Conservation (phyloP, 2,797 vertebrate genomes). For the Thripadectes ignobilis region DNA sequence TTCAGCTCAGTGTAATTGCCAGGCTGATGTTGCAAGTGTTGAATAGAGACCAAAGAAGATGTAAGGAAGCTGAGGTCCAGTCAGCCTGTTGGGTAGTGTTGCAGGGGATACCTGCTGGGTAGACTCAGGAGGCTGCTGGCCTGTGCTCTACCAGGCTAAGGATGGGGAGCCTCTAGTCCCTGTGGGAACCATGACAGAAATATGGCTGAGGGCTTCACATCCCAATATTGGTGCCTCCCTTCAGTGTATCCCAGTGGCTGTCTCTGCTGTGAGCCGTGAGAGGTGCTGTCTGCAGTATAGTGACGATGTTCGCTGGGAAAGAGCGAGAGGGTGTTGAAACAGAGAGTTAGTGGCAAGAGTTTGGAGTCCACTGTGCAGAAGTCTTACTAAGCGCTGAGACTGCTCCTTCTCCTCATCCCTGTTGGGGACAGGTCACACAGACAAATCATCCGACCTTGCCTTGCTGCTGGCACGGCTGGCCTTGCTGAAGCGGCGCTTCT, state of each 20-base stretch:
- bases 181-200: not conserved
- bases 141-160: not conserved
- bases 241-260: not conserved
- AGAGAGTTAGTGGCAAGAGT: not conserved
- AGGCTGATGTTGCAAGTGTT: not conserved
- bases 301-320: not conserved
- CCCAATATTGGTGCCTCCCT: rapidly evolving
- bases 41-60: not conserved
- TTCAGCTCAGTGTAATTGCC: not conserved
- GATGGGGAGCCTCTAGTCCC: not conserved
- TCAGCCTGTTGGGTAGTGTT: not conserved
- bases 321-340: not conserved
- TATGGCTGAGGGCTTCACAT: not conserved
- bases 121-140: not conserved
- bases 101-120: not conserved
- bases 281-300: not conserved
- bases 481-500: conserved; percentile 91
- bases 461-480: conserved; percentile 88
- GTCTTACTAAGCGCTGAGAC: not conserved
- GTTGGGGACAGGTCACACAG: conserved; percentile 77
- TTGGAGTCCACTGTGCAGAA: not conserved
- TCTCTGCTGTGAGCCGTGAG: not conserved
- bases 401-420: not conserved
- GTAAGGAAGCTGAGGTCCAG: not conserved
- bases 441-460: conserved; percentile 87